Base-by-base conservation (phyloP, 2,113 vertebrate species). In the Xenopus laevis region DNA sequence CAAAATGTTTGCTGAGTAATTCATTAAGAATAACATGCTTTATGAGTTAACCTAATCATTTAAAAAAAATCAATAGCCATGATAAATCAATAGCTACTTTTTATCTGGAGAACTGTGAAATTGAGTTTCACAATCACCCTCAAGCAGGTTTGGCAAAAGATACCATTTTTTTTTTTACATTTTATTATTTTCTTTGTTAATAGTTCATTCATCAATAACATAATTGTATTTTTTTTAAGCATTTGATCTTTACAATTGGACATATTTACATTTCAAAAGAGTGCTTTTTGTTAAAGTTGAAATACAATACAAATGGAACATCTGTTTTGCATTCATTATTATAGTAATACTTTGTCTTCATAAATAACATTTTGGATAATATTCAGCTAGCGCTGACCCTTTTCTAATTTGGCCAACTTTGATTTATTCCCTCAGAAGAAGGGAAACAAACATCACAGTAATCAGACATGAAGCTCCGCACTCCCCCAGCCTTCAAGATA, bases 41-140 rank as follows among this genome's bases (percentile, higher is more conserved):
- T 69, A 76, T 76, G 73, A 62, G 65, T 55, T 76, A 76, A 76
- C 65, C 73, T 76, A 76, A 76, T 68, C 58, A 76, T 76, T 76
- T 69, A 76, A 76, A 21, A 69, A 27, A 76, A 76, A 76, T 76
- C 73, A 76, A 76, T 76, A 69, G 58, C 15, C 65, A 62, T 76
- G 59, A 76, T 76, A 76, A 76, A 76, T 76, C 73, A 76, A 76
- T 76, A 63, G 65, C 73, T 63, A 76, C 66, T 76, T 76, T 74
- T 60, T 76, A 63, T 68, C 23, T 53, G 46, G 65, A 76, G 53
- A 61, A 76, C 57, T 76, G 66, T 57, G 66, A 64, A 76, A 76
- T 63, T 44, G 58, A 69, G 73, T 69, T 76, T 69, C 7, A 64
- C 47, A 69, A 76, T 52, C 46, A 12, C 65, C 65, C 23, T 63